Evolutionary conservation across 92 coral and sea anemone species (phyloP), one percentile per base, ranked within the genome.

Genomic region (Pocillopora grandis): DNA sequence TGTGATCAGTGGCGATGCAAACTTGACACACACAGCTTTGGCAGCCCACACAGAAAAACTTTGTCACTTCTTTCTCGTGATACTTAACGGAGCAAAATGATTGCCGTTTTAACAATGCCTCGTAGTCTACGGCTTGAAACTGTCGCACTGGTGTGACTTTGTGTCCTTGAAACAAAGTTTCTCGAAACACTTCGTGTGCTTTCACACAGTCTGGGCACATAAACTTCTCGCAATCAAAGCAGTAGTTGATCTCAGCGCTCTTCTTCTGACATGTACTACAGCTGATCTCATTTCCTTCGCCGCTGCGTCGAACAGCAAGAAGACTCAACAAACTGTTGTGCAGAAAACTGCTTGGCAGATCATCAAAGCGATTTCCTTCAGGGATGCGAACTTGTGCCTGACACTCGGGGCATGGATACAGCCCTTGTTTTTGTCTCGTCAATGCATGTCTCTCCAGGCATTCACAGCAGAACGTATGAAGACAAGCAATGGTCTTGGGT

Each of bases 401-500:
- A 60, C 83, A 79, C 63, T 79, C 83, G 0, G 83, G 83, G 31
- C 83, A 79, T 2, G 33, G 74, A 56, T 52, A 79, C 9, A 4
- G 9, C 67, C 83, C 83, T 23, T 79, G 64, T 49, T 7, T 52
- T 66, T 67, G 83, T 10, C 52, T 79, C 58, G 9, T 31, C 27
- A 66, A n/a, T 49, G 75, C 83, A 63, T 79, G 75, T 79, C 10
- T 66, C 83, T 49, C 58, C 68, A 87, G 60, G 72, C 87, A 87
- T 31, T 76, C 76, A 17, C 17, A 59, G 63, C 91, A 88, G 62
- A 62, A 88, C 9, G 79, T 83, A 60, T 88, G 91, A 36, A 82
- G 86, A 63, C 91, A 88, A 66, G 71, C 19, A 52, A 79, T 79
- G 14, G 75, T 79, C 73, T 79, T 88, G 35, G 91, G 91, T 48